These are phyloP conservation scores for Microlaimidae sp. DNA, from an alignment of 2,888 invertebrate genomes.

Conservation along the genomic window DNA sequence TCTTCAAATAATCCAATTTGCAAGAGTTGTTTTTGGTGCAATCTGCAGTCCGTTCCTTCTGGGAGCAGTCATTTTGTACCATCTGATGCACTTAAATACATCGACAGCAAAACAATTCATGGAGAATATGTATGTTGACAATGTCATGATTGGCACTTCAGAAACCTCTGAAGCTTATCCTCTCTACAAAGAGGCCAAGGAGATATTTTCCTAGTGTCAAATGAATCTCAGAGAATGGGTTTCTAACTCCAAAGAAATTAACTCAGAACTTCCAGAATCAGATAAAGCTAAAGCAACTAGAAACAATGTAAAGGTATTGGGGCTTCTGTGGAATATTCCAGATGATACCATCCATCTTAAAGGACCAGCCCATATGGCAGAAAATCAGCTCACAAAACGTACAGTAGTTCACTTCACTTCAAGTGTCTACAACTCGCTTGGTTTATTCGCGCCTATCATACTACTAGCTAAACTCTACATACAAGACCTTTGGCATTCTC, in stretches of 20 bases:
- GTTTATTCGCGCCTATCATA: slow-evolving; percentile 16
- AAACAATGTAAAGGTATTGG: slow-evolving; percentile 5
- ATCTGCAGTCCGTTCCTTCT: slow-evolving; percentile 10
- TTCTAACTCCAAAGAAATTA: slow-evolving; percentile 3
- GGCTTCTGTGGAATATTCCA: slow-evolving; percentile 3
- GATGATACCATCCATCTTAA: background rate
- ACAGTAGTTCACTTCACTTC: slow-evolving; percentile 17
- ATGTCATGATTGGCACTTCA: slow-evolving; percentile 13
- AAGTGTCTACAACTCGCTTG: slow-evolving; percentile 19
- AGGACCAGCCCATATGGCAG: background rate
- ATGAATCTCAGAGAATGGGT: slow-evolving; percentile 14
- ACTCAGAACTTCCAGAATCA: background rate
- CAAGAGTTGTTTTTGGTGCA: slow-evolving; percentile 17
- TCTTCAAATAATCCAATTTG: slow-evolving; percentile 12
- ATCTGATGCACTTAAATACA: background rate
- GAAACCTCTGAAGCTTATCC: slow-evolving; percentile 9
- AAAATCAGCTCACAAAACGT: slow-evolving; percentile 14
- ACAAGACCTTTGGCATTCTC: slow-evolving; percentile 21
- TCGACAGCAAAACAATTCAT: slow-evolving; percentile 6
- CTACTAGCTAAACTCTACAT: slow-evolving; percentile 20
- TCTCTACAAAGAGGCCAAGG: slow-evolving; percentile 14
- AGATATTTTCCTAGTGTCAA: slow-evolving; percentile 11
- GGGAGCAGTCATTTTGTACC: slow-evolving; percentile 7
- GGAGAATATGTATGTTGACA: slow-evolving; percentile 19
- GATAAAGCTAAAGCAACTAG: background rate